Base-by-base conservation (phyloP, 1,140 invertebrate genomes). In the Trichonephila inaurata region DNA sequence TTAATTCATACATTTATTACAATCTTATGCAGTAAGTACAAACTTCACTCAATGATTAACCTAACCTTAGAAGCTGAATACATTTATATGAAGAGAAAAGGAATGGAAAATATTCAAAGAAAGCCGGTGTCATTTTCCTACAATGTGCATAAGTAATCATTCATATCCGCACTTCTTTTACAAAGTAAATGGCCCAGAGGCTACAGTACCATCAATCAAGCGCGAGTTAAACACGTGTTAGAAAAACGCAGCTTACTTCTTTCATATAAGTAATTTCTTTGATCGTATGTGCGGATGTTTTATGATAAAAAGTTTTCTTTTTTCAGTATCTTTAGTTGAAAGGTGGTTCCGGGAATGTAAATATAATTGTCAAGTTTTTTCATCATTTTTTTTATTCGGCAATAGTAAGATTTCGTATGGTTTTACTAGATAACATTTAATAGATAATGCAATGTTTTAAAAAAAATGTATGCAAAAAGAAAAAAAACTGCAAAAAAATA, bases 181-280 rank as follows among this genome's bases (percentile, higher is more conserved):
- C 72, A 64, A 77, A 77, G 33, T 77, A 77, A 77, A 77, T 77
- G 72, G 72, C 33, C 33, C 28, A 16, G 28, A 14, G 28, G 6
- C 72, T 16, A 6, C 4, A 40, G 28, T 28, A 16, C 72, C 72
- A 77, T 77, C 72, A 33, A 77, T 77, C 72, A 77, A 77, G 33
- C 28, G 18, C 33, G 33, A 77, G 18, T 77, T 77, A 77, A 77
- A 33, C 72, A 77, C 33, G 72, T 77, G 72, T 77, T 77, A 14
- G 28, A 77, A 77, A 77, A 77, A 18, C 33, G 72, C 18, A 18
- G 28, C 33, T 5, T 33, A 28, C 18, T 77, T 77, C 72, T 77
- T 77, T 77, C 16, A 77, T 33, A 40, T 18, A 69, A 77, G 69
- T 33, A 77, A 77, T 40, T 77, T 77, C 33, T 33, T 77, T 77